Conservation (phyloP, 2,113 vertebrate genomes). For the Dryoscopus gambensis region DNA sequence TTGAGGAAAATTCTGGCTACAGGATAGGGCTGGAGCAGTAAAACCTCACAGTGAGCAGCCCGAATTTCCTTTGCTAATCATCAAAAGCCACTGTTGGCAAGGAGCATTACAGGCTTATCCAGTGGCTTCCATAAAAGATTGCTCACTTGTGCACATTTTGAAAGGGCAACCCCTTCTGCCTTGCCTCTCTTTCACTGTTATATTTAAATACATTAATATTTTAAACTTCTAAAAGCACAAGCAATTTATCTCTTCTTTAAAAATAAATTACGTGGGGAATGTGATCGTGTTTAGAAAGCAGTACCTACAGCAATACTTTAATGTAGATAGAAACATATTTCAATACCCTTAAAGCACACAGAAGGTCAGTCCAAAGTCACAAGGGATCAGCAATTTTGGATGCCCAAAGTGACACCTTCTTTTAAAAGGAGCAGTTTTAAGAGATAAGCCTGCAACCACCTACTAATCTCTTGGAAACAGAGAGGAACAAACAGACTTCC, state of each 20-base stretch:
- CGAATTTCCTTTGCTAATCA: neutral
- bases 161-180: constrained; percentile 6
- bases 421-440: neutral
- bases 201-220: constrained; percentile 52
- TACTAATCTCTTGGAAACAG: neutral
- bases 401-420: neutral
- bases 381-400: neutral
- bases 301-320: neutral
- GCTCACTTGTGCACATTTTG: neutral
- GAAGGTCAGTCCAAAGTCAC: neutral
- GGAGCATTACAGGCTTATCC: neutral
- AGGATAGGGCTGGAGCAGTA: neutral
- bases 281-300: neutral
- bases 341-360: neutral
- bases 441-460: neutral
- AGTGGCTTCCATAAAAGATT: neutral
- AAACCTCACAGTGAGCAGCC: neutral
- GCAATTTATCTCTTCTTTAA: constrained; percentile 44
- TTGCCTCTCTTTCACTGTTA: neutral
- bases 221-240: constrained; percentile 28
- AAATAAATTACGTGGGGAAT: constrained; percentile 37
- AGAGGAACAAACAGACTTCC: neutral
- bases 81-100: neutral
- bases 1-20: neutral
- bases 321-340: neutral